phyloP scores from a whole-genome alignment of 2,888 invertebrate species.

The Melanostoma scalare region DNA sequence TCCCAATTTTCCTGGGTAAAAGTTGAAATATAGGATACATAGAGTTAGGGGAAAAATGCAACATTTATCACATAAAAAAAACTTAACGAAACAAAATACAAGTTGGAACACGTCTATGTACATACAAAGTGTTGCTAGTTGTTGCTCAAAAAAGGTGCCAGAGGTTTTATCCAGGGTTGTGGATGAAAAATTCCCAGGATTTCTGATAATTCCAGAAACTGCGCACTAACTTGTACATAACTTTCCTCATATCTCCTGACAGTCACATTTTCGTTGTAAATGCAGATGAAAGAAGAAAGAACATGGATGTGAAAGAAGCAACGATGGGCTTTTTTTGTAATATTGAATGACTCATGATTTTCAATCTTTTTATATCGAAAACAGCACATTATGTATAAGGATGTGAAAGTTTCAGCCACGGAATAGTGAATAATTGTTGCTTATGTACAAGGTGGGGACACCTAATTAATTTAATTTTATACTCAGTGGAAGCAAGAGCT shows the following conservation, averaged over 20 bases:
- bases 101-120: not conserved
- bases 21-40: conserved; percentile 11
- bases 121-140: not conserved
- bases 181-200: conserved; percentile 40
- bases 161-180: conserved; percentile 43
- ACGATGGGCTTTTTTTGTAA: not conserved
- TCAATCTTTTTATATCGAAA: conserved; percentile 14
- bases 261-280: conserved; percentile 2
- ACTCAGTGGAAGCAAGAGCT: too few relatives aligned
- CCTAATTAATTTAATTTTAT: too few relatives aligned
- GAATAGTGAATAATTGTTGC: conserved; percentile 17
- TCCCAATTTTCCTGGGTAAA: conserved; percentile 56
- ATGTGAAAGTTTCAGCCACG: not conserved
- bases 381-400: not conserved
- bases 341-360: conserved; percentile 26
- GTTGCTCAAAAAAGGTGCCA: conserved; percentile 1
- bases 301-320: not conserved
- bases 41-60: conserved; percentile 2
- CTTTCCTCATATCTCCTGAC: conserved; percentile 21
- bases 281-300: not conserved
- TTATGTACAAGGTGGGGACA: not conserved
- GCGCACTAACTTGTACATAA: conserved; percentile 31
- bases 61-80: conserved; percentile 16
- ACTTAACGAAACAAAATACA: conserved; percentile 36
- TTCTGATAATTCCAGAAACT: conserved; percentile 44